Percentiles rank a stretch among this genome's conserved stretches.
Evolutionary conservation across 1,140 invertebrate genomes (phyloP).

Genomic region (Aphidius gifuensis): DNA sequence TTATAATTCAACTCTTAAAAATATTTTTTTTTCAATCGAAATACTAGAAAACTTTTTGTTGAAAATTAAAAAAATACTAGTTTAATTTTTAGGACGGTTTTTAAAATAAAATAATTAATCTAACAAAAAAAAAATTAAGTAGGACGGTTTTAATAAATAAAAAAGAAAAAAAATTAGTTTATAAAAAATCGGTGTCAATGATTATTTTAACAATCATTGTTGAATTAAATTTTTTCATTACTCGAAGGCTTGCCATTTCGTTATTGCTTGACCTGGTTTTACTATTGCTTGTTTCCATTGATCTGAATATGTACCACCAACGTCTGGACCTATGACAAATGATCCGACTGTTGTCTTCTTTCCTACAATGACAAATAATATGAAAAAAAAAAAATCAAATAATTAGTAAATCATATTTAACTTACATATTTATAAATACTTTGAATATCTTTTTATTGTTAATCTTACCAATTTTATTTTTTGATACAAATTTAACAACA

Average conservation of each 20-base stretch:
- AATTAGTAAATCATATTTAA: not conserved
- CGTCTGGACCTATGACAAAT: slow-evolving; percentile 54
- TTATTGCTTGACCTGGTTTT: slow-evolving; percentile 48
- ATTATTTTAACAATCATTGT: too few relatives aligned
- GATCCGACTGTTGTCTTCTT: slow-evolving; percentile 60
- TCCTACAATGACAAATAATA: slow-evolving; percentile 37
- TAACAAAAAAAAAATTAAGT: too few relatives aligned
- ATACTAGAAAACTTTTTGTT: too few relatives aligned
- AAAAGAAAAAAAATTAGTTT: too few relatives aligned
- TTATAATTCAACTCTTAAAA: too few relatives aligned
- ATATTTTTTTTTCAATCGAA: too few relatives aligned
- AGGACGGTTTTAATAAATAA: too few relatives aligned
- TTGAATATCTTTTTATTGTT: slow-evolving; percentile 2
- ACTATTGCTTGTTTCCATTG: slow-evolving; percentile 53
- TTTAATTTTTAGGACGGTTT: too few relatives aligned
- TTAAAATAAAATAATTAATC: too few relatives aligned
- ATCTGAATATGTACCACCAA: slow-evolving; percentile 48
- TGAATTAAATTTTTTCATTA: slow-evolving; percentile 25
- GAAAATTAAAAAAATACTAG: too few relatives aligned
- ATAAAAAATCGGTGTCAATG: too few relatives aligned
- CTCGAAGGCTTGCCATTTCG: slow-evolving; percentile 52
- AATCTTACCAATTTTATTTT: slow-evolving; percentile 50
- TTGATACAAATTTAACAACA: slow-evolving; percentile 51
- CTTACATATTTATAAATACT: not conserved
- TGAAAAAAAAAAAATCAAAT: slow-evolving; percentile 1